Evolutionary conservation across 2,797 vertebrate genomes (phyloP), one percentile per base, ranked within the genome.

Genomic region (Menidia menidia): DNA sequence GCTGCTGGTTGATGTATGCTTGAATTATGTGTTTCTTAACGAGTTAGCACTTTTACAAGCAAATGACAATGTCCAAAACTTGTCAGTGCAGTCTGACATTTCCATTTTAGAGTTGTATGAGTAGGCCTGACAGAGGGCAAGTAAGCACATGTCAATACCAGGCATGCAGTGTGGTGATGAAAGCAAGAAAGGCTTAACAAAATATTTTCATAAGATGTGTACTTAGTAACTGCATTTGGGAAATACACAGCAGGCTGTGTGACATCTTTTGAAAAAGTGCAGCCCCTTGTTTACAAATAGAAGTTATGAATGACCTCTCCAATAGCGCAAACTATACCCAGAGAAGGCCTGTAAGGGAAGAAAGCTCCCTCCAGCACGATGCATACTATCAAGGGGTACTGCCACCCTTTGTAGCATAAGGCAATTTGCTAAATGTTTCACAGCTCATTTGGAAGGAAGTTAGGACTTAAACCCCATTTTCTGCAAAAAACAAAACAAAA

Each of bases 181-280:
- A 72, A 67, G 30, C 44, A 70, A 35, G 48, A 75, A 16, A 52
- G 42, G 2, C 10, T 11, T 33, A 47, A 9, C 35, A n/a, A 67
- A 82, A 78, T 72, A 69, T 82, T 76, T 76, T 64, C 55, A 3
- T 16, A 42, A 39, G 0, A 6, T 68, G 71, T 81, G 85, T 86
- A 84, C 77, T 61, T 56, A 51, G 56, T 55, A 56, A 11, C 31
- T 41, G 25, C 15, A 48, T 45, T 7, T 60, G 43, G 18, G 71
- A 68, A 61, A 52, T n/a, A 3, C 31, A n/a, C 25, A 62, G 33
- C 32, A 71, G 53, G 16, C 64, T 61, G 30, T 60, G 47, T 65
- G 63, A 53, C 64, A 66, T 60, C 18, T 50, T 32, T 18, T 32
- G 32, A 65, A 52, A 51, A 45, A 50, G 1, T 32, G 42, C n/a